Evolutionary conservation across 2,113 vertebrate genomes (phyloP), one percentile per base, ranked within the genome.

Genomic region (Oncorhynchus keta): DNA sequence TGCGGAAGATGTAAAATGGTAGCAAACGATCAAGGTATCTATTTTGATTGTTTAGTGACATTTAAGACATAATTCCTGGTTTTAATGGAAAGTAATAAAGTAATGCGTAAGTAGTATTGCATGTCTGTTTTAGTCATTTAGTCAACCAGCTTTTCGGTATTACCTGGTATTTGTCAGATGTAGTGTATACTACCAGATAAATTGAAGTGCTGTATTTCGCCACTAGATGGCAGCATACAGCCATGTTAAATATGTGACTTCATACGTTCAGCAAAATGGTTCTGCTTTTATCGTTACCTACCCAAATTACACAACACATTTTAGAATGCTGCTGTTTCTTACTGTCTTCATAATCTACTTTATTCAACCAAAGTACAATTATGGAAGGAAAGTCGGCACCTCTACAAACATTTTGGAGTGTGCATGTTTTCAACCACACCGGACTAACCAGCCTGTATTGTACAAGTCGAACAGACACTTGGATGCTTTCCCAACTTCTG

Each of bases 41-140:
- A 79, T 80, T 73, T 6, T 81, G 48, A 12, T 68, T 85, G 66
- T 77, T 62, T 78, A 74, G 68, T 83, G 22, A 48, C n/a, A 68
- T 61, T 79, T 69, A 83, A 81, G 65, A 45, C 76, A 76, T 67
- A 64, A 78, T 80, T 83, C 59, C 64, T 83, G 78, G 20, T 76
- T 20, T 48, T 3, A 78, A 68, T 78, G 48, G 48, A 88, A 4
- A 12, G 4, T 51, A 51, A 87, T 88, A 86, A 90, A 83, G 16
- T 20, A 30, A 67, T 28, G 4, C 16, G 51, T 55, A 28, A 20
- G 13, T 32, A 80, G 62, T 26, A 16, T 73, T 1, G 68, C 72
- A 4, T 35, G 9, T 30, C 39, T 35, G 64, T 68, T 20, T 8
- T 7, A 18, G 66, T 30, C 30, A 30, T 30, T 24, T 11, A 35